Percentiles rank a stretch among this genome's conserved stretches.
Evolutionary conservation across 2,888 invertebrate species (phyloP).

Genomic region (Gibbula magus): DNA sequence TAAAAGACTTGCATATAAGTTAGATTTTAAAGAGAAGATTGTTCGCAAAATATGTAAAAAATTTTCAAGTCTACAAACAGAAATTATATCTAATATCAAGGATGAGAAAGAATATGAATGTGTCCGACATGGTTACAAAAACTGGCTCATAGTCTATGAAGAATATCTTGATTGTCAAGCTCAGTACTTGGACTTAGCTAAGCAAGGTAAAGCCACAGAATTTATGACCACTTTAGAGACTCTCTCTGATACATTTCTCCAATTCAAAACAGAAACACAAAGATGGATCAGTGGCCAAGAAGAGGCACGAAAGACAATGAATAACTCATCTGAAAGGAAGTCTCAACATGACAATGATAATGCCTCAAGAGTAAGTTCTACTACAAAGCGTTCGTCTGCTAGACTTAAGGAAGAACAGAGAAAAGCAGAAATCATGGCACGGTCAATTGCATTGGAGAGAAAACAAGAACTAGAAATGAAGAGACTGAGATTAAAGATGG

Average conservation of each 20-base stretch:
- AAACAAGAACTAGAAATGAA: neutral
- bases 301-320: neutral
- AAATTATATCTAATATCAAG: neutral
- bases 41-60: neutral
- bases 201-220: too few species aligned
- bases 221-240: too few species aligned
- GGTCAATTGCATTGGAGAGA: neutral
- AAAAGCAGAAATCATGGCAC: neutral
- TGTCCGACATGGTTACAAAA: neutral
- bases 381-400: neutral
- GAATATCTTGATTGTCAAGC: too few species aligned
- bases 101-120: neutral
- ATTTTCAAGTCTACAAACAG: neutral
- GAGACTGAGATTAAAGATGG: neutral
- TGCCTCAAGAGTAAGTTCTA: neutral
- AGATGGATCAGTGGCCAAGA: neutral
- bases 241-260: too few species aligned
- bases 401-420: neutral
- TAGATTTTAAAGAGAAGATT: neutral
- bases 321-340: too few species aligned
- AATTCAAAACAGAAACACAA: too few species aligned
- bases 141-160: neutral
- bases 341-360: neutral
- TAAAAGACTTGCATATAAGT: neutral
- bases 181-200: too few species aligned